A percentile compares a stretch with the other conserved stretches of the same genome.
Evolutionary conservation across 2,888 invertebrate genomes (phyloP).

Genomic region (Lysandra coridon): DNA sequence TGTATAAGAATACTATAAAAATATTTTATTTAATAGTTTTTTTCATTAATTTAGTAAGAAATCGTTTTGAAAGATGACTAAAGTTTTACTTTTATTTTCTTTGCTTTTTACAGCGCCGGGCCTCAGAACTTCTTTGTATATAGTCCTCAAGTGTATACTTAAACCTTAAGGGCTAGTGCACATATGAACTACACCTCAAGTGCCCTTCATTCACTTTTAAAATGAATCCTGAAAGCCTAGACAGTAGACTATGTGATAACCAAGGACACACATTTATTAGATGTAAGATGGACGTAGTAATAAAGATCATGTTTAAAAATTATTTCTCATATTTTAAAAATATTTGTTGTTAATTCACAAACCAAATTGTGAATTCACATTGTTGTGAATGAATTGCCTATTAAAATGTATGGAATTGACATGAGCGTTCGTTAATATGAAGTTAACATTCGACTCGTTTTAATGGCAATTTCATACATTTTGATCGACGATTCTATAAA

Average conservation of each 20-base stretch:
- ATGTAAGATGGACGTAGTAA: too few relatives aligned
- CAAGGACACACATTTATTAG: neutral
- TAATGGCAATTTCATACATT: too few relatives aligned
- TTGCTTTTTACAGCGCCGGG: neutral
- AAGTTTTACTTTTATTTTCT: neutral
- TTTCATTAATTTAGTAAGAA: neutral
- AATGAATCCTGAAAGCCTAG: neutral
- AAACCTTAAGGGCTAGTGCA: conserved; percentile 2
- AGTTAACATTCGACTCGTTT: too few relatives aligned
- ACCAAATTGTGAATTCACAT: too few relatives aligned
- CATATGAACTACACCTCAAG: neutral
- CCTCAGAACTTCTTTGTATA: neutral
- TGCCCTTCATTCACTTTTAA: neutral
- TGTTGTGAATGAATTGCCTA: too few relatives aligned
- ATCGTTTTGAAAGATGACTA: neutral
- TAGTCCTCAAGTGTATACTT: neutral
- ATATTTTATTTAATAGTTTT: too few relatives aligned
- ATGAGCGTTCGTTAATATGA: too few relatives aligned
- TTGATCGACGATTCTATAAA: too few relatives aligned
- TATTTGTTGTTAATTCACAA: too few relatives aligned
- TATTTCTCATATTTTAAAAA: neutral
- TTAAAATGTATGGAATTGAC: too few relatives aligned
- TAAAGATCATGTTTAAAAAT: neutral
- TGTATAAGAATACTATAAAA: too few relatives aligned
- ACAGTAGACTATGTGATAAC: neutral